A percentile compares a stretch with the other conserved stretches of the same genome.
phyloP scores from a whole-genome alignment of 2,113 vertebrate genomes.

The Zapornia atra region DNA sequence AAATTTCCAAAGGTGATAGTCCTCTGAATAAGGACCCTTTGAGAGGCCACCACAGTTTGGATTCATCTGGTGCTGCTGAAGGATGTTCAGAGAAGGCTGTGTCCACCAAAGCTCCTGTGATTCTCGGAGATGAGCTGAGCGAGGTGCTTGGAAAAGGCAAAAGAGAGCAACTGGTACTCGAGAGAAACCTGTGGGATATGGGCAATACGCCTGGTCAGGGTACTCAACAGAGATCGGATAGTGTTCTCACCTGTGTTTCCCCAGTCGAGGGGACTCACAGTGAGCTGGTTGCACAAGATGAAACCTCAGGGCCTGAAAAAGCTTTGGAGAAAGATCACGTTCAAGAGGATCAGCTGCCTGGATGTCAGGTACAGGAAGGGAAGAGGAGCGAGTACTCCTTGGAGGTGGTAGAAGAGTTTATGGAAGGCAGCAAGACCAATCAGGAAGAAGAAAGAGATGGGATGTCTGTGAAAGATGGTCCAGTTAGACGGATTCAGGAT shows the following conservation, averaged over 20 bases:
- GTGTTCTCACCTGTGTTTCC: slow-evolving; percentile 40
- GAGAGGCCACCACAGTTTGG: neutral
- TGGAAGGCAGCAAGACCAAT: neutral
- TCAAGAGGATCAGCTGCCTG: slow-evolving; percentile 37
- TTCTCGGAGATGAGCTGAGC: neutral
- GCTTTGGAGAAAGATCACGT: slow-evolving; percentile 56
- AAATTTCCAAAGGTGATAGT: slow-evolving; percentile 38
- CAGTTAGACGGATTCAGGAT: neutral
- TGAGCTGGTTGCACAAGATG: slow-evolving; percentile 82
- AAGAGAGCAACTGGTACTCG: neutral
- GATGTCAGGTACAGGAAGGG: neutral
- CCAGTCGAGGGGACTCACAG: slow-evolving; percentile 71
- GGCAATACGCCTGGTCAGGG: neutral
- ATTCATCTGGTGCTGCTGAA: neutral
- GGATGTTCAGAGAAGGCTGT: neutral
- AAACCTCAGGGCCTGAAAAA: slow-evolving; percentile 83
- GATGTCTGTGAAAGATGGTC: neutral
- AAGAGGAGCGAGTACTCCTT: neutral
- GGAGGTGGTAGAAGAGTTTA: slow-evolving; percentile 43
- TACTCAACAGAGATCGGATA: neutral
- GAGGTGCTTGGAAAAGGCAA: neutral
- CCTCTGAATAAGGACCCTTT: neutral
- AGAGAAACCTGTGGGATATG: neutral
- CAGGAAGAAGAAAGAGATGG: neutral
- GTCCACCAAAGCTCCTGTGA: neutral